Evolutionary conservation across 1,140 invertebrate species (phyloP).

Genomic region (Leptopilina clavipes): DNA sequence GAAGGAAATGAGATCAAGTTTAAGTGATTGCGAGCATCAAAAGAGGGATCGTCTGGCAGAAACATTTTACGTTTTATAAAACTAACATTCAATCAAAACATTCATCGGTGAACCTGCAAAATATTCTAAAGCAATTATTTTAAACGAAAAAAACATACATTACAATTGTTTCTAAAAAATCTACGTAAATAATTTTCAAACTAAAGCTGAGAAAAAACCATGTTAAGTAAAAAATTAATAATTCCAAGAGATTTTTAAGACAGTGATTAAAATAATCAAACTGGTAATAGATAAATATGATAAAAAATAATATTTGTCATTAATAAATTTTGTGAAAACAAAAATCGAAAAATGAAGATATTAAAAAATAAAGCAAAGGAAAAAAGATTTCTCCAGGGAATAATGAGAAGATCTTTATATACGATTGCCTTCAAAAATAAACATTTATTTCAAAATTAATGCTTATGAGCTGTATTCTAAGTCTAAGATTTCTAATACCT

Average conservation of each 20-base stretch:
- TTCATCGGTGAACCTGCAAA: not conserved
- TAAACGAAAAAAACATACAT: not conserved
- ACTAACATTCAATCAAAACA: not conserved
- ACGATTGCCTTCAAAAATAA: constrained; percentile 72
- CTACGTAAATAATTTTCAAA: not conserved
- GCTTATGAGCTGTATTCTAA: constrained; percentile 69
- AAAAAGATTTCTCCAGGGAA: not conserved
- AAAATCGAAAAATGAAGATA: not conserved
- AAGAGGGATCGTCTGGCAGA: constrained; percentile 42
- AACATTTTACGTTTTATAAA: constrained; percentile 42
- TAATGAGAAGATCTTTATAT: constrained; percentile 51
- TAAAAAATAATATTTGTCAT: not conserved
- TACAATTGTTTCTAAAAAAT: no score
- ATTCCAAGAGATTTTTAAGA: no score
- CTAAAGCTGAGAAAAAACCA: no score
- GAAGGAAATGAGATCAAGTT: constrained; percentile 70
- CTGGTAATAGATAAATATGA: no score
- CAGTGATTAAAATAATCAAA: no score
- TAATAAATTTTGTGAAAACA: not conserved
- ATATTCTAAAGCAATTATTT: not conserved
- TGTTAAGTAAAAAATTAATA: no score
- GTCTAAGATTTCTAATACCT: constrained; percentile 64
- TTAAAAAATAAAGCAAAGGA: not conserved
- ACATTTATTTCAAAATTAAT: constrained; percentile 74
- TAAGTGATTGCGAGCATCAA: constrained; percentile 58